A percentile compares a stretch with the other conserved stretches of the same genome.
These are phyloP conservation scores for Cromileptes altivelis DNA, from an alignment of 2,113 vertebrate genomes.

Conservation along the genomic window DNA sequence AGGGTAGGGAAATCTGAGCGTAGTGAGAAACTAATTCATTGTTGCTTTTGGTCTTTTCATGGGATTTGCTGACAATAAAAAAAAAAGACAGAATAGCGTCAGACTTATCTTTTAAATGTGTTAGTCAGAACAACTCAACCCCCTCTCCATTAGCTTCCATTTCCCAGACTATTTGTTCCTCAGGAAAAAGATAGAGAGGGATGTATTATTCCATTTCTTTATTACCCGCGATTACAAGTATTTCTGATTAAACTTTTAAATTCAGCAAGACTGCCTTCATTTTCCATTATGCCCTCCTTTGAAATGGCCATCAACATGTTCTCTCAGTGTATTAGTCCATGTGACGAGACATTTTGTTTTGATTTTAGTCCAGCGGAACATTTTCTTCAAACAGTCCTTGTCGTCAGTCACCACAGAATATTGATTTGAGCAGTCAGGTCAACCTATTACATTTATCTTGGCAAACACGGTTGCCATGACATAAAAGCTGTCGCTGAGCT, in stretches of 20 bases:
- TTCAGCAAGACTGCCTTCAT: not conserved
- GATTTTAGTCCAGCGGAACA: conserved; percentile 40
- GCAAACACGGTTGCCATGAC: conserved; percentile 62
- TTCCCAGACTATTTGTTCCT: conserved; percentile 29
- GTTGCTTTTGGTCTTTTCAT: not conserved
- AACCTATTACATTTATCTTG: conserved; percentile 44
- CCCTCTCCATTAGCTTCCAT: not conserved
- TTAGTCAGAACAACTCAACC: not conserved
- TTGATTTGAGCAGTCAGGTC: conserved; percentile 51
- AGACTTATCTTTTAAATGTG: not conserved
- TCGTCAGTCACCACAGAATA: conserved; percentile 29
- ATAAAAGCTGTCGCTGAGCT: conserved; percentile 38
- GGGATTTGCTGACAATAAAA: not conserved
- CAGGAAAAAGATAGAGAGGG: conserved; percentile 1
- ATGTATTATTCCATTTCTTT: not conserved
- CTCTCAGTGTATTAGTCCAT: conserved; percentile 16
- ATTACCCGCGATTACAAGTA: conserved; percentile 1
- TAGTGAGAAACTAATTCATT: not conserved
- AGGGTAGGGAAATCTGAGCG: not conserved
- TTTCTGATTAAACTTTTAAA: conserved; percentile 23
- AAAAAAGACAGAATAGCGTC: not conserved
- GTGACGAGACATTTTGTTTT: conserved; percentile 15
- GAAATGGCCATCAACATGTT: conserved; percentile 36
- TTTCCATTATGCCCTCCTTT: conserved; percentile 23
- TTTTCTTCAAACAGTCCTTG: conserved; percentile 23